These are phyloP conservation scores for Chloroceryle inda DNA, from an alignment of 2,797 vertebrate genomes.

Conservation along the genomic window DNA sequence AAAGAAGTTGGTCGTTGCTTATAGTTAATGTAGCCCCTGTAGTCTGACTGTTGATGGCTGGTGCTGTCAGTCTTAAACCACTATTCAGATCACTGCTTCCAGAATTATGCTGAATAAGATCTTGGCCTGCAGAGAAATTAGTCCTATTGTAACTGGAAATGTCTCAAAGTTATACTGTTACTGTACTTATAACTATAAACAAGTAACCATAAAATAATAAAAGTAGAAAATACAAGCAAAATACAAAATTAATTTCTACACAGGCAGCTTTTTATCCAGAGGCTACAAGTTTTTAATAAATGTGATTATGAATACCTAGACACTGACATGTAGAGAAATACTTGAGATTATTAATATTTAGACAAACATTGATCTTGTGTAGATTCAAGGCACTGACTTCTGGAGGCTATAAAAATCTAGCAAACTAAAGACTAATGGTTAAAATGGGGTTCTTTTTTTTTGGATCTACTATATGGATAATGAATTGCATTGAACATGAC, in stretches of 20 bases:
- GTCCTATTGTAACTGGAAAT: not conserved
- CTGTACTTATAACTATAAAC: not conserved
- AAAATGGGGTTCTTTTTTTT: not conserved
- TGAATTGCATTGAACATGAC: not conserved
- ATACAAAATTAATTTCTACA: not conserved
- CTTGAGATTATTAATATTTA: not conserved
- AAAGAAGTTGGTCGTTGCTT: conserved; percentile 89
- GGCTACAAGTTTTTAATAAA: not conserved
- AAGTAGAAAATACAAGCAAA: not conserved
- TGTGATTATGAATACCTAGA: not conserved
- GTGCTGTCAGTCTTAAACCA: conserved; percentile 82
- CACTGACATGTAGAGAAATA: not conserved
- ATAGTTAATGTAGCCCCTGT: conserved; percentile 85
- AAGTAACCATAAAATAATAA: not conserved
- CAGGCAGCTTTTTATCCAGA: not conserved
- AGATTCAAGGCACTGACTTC: not conserved
- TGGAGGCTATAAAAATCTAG: not conserved
- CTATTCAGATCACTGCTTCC: conserved; percentile 83
- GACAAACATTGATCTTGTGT: not conserved
- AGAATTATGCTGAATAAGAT: conserved; percentile 85
- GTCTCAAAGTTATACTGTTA: not conserved
- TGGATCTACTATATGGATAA: not conserved
- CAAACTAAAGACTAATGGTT: not conserved
- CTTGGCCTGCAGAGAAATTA: conserved; percentile 83
- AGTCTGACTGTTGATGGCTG: conserved; percentile 79